Conservation (phyloP, 2,113 vertebrate species). For the Psittacula cyanocephala region DNA sequence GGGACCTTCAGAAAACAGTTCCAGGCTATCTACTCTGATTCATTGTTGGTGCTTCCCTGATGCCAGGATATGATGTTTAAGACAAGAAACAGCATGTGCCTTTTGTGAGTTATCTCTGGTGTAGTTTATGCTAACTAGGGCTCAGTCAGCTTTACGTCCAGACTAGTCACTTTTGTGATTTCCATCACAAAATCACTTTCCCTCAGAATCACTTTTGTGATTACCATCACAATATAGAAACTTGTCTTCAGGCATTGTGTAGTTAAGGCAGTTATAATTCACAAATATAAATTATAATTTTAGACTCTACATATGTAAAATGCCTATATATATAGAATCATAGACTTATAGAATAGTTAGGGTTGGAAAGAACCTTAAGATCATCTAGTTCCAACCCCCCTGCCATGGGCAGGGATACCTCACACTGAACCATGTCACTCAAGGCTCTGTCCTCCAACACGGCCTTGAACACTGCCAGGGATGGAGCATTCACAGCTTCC, state of each 20-base stretch:
- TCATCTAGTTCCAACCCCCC: no score
- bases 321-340: background rate
- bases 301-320: background rate
- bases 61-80: background rate
- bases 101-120: background rate
- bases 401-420: no score
- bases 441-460: no score
- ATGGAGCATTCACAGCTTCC: no score
- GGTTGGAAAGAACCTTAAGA: no score
- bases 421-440: no score
- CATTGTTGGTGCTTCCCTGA: accelerated
- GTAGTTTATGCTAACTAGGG: background rate
- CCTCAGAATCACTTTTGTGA: background rate
- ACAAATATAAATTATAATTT: background rate
- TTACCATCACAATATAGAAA: background rate
- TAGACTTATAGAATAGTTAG: no score
- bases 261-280: background rate
- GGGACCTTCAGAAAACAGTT: background rate
- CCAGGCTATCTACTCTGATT: background rate
- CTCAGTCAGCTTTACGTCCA: background rate
- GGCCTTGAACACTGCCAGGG: no score
- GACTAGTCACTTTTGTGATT: background rate
- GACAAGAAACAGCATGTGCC: background rate
- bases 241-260: background rate
- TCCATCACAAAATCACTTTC: background rate